Evolutionary conservation across 53 echinoderm and acorn worm genomes (phyloP), one percentile per base, ranked within the genome.

Genomic region (Hippasteria phrygiana): DNA sequence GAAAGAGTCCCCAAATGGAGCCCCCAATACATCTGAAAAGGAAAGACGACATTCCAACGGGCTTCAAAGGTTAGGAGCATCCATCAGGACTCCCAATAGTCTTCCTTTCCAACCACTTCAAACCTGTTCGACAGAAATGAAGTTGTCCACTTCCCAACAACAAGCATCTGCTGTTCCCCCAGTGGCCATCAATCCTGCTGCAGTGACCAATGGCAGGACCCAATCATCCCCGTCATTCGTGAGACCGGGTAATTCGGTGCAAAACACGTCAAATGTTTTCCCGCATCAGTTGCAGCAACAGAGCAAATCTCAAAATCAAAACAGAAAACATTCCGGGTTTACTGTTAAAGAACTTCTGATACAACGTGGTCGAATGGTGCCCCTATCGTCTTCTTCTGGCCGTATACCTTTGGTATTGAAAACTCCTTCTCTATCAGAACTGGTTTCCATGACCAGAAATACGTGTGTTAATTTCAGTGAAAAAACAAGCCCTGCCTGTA

Each of bases 271-370:
- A 54, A 11, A 20, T 16, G 18, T 4, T 54, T 16, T 20, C 12
- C 3, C 17, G 20, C 4, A 3, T 20, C 54, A 54, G 18, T 17
- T n/a, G n/a, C n/a, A n/a, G n/a, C n/a, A n/a, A 16, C 54, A 54
- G 54, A 16, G 17, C 14, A 16, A 20, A 20, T 17, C 54, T 16
- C 3, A 11, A 54, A 54, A 54, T 54, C 54, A 16, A 54, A 16
- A 3, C 67, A 33, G 35, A 34, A 66, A 32, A 26, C 9, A 8
- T 8, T 10, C 33, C 17, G 67, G 67, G 22, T 66, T 66, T 29
- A 66, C 67, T 11, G 67, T 66, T 28, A 66, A 34, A 13, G 31
- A 66, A 35, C n/a, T 66, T 66, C 67, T 66, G 67, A 33, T 34
- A 35, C n/a, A 26, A 16, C 36, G 67, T 36, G 22, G 67, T 34